Evolutionary conservation across 37 sponge, comb jelly and placozoan species (phyloP).

Genomic region (Aphrocallistes beatrix): DNA sequence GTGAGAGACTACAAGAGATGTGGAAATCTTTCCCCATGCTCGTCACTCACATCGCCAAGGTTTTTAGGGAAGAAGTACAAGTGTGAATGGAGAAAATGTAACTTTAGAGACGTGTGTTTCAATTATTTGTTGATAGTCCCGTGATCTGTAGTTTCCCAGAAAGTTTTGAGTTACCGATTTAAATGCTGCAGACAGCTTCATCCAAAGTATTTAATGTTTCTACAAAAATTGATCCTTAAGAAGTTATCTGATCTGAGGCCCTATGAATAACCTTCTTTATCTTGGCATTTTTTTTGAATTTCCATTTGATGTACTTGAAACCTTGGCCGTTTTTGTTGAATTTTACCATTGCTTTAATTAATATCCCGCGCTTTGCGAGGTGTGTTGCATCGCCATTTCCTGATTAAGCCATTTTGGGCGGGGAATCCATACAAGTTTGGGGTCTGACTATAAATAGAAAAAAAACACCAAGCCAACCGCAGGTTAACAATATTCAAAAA

Average conservation of each 20-base stretch:
- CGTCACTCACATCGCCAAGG: slow-evolving; percentile 16
- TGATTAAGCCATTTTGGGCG: too few species aligned
- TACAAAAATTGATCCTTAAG: neutral
- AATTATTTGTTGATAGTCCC: neutral
- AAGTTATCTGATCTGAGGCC: slow-evolving; percentile 12
- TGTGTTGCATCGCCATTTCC: too few species aligned
- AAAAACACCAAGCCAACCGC: too few species aligned
- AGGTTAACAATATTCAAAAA: too few species aligned
- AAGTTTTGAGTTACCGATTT: neutral
- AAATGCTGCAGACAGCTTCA: neutral
- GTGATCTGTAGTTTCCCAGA: neutral
- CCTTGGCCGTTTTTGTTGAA: neutral
- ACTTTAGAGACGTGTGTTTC: neutral
- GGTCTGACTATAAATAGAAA: too few species aligned
- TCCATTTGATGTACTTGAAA: neutral
- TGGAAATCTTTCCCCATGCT: slow-evolving; percentile 24
- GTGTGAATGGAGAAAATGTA: slow-evolving; percentile 17
- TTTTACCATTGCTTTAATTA: slow-evolving; percentile 2
- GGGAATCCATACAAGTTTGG: too few species aligned
- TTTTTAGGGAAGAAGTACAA: neutral
- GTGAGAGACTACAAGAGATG: too few species aligned
- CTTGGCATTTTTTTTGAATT: neutral
- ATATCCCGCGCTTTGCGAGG: too few species aligned
- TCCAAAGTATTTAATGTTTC: neutral
- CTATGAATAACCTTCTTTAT: neutral